phyloP scores from a whole-genome alignment of 2,797 vertebrate genomes.

The Hippoglossus hippoglossus region DNA sequence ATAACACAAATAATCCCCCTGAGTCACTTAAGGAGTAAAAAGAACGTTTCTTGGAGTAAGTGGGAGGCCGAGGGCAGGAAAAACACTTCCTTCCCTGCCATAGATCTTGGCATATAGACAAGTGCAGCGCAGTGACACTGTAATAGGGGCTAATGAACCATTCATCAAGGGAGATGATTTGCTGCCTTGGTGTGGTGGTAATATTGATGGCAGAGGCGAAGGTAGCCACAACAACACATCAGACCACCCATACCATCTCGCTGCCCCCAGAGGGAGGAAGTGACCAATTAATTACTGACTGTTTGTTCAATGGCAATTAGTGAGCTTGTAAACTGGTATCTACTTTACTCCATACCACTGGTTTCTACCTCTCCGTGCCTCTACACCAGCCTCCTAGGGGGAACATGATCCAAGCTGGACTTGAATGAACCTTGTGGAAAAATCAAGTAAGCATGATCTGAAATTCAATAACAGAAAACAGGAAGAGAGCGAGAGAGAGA shows the following conservation, averaged over 20 bases:
- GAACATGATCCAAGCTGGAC: conserved; percentile 35
- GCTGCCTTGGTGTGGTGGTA: conserved; percentile 50
- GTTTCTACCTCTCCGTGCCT: conserved; percentile 10
- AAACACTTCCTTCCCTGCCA: conserved; percentile 25
- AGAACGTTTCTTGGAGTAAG: conserved; percentile 19
- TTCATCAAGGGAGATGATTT: conserved; percentile 73
- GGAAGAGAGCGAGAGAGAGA: background rate
- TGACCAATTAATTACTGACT: conserved; percentile 76
- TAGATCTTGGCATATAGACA: conserved; percentile 56
- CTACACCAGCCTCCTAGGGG: conserved; percentile 12
- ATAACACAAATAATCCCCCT: conserved; percentile 33
- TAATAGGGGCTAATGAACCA: conserved; percentile 77
- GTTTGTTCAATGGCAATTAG: conserved; percentile 75
- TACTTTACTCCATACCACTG: conserved; percentile 29
- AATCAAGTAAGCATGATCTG: conserved; percentile 28
- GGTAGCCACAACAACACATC: conserved; percentile 71
- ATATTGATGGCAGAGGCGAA: conserved; percentile 70
- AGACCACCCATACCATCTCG: conserved; percentile 64
- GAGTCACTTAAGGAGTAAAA: conserved; percentile 39
- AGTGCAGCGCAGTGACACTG: conserved; percentile 59
- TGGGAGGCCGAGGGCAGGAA: conserved; percentile 26
- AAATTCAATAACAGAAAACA: conserved; percentile 32
- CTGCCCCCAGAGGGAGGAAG: conserved; percentile 54
- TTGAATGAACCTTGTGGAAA: conserved; percentile 25
- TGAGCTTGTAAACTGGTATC: conserved; percentile 44